Base-by-base conservation (phyloP, 2,888 invertebrate genomes). In the Phyllotreta cruciferae region DNA sequence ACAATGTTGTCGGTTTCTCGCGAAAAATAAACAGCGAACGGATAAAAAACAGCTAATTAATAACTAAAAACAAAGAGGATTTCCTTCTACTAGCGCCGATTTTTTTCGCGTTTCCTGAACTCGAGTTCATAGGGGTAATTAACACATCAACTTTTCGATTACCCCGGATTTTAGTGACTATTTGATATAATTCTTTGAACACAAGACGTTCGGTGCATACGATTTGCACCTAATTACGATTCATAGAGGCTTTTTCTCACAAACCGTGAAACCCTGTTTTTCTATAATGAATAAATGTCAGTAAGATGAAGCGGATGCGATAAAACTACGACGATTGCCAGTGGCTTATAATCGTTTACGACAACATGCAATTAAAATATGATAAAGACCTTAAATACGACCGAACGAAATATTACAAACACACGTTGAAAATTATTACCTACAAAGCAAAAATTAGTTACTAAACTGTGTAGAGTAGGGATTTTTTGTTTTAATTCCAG, bases 281-380 rank as follows among this genome's bases (percentile, higher is more conserved):
- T 44, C 9, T 44, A 50, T 42, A 41, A 58, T 58, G 41, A 52
- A 44, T 60, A 60, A 60, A 42, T 52, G 37, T 60, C 52, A 52
- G 58, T 52, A 7, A 6, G 61, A 64, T 61, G 55, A 45, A 61
- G 55, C 64, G 64, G 64, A 64, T 61, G 45, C 55, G 56, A 61
- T 64, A 64, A 64, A 64, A 42, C n/a, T 14, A 49, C 44, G 47
- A 42, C 35, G 37, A 37, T 49, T 49, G 52, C 42, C 56, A 60
- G 60, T 56, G 60, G 60, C 60, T 41, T 61, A 64, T 61, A 61
- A 64, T 64, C 62, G 62, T 56, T 66, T 63, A 62, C 55, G 62
- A 58, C 66, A 65, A 60, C 62, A 56, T 56, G 65, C 36, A 55
- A 63, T 62, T 62, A 62, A 60, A 57, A 52, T 60, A 62, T 65